Evolutionary conservation across 2,888 invertebrate genomes (phyloP).

Genomic region (Trachelus stipa): DNA sequence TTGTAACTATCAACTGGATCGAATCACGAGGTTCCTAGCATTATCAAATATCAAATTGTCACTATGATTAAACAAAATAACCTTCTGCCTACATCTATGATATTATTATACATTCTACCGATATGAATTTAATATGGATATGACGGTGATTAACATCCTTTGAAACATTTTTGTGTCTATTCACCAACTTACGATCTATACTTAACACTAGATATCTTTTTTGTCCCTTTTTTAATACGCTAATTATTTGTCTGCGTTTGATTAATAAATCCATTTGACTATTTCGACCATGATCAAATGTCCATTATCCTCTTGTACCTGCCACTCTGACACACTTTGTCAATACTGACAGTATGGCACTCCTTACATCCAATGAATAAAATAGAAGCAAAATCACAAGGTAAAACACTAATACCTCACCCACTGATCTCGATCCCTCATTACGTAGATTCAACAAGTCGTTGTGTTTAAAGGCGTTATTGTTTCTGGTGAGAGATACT

Average conservation of each 20-base stretch:
- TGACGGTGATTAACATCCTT: conserved; percentile 17
- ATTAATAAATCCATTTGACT: conserved; percentile 43
- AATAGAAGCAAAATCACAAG: background rate
- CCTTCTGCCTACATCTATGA: background rate
- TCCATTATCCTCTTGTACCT: background rate
- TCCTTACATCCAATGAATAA: background rate
- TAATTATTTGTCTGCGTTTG: conserved; percentile 64
- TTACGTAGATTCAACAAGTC: conserved; percentile 37
- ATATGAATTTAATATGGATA: conserved; percentile 34
- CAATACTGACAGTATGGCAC: background rate
- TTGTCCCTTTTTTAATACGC: conserved; percentile 54
- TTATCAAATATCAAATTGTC: conserved; percentile 18
- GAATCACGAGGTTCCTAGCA: background rate
- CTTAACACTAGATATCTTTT: conserved; percentile 11
- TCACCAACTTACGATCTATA: background rate
- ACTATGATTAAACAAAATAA: conserved; percentile 17
- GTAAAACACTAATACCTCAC: background rate
- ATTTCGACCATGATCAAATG: background rate
- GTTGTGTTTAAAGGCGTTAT: conserved; percentile 54
- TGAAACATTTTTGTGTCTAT: background rate
- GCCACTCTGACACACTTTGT: background rate
- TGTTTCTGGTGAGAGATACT: conserved; percentile 51
- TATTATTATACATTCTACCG: conserved; percentile 22
- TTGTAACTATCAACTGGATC: background rate
- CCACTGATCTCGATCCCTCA: background rate